Percentiles rank a stretch among this genome's conserved stretches.
phyloP scores from a whole-genome alignment of 2,888 invertebrate species.

The Lepidocyrtinus sp. region DNA sequence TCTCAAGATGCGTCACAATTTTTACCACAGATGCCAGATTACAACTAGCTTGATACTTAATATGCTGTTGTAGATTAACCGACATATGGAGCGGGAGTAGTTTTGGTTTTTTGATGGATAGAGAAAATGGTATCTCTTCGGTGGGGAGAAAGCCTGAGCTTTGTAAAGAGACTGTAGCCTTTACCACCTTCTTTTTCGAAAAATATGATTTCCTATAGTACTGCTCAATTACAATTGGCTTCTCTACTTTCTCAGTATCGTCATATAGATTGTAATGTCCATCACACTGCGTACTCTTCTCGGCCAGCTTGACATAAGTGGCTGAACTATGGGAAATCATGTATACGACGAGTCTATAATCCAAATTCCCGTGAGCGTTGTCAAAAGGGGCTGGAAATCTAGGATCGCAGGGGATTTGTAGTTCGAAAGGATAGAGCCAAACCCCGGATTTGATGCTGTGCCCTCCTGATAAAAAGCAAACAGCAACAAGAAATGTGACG shows the following conservation, averaged over 20 bases:
- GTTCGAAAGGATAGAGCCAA: conserved; percentile 54
- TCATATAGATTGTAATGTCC: conserved; percentile 52
- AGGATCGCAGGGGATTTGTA: conserved; percentile 51
- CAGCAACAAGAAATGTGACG: neutral
- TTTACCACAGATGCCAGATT: conserved; percentile 46
- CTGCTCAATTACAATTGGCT: conserved; percentile 49
- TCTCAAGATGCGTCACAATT: conserved; percentile 39
- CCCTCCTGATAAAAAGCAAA: conserved; percentile 28
- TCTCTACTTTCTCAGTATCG: conserved; percentile 38
- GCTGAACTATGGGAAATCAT: conserved; percentile 49
- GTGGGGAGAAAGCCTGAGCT: conserved; percentile 39
- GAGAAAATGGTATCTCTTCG: conserved; percentile 48
- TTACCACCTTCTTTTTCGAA: conserved; percentile 51
- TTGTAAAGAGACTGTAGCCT: conserved; percentile 33
- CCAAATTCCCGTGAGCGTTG: conserved; percentile 46
- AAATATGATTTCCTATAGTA: conserved; percentile 55
- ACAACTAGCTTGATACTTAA: conserved; percentile 46
- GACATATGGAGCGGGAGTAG: conserved; percentile 41
- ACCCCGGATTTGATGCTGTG: conserved; percentile 56
- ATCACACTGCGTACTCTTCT: conserved; percentile 47
- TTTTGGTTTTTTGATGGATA: conserved; percentile 49
- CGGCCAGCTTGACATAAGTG: conserved; percentile 51
- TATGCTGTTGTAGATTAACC: conserved; percentile 30
- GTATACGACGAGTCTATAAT: conserved; percentile 50
- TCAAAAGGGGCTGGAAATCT: conserved; percentile 52